Percentiles rank a stretch among this genome's conserved stretches.
Evolutionary conservation across 1,140 invertebrate species (phyloP).

Genomic region (Pollicipes pollicipes): DNA sequence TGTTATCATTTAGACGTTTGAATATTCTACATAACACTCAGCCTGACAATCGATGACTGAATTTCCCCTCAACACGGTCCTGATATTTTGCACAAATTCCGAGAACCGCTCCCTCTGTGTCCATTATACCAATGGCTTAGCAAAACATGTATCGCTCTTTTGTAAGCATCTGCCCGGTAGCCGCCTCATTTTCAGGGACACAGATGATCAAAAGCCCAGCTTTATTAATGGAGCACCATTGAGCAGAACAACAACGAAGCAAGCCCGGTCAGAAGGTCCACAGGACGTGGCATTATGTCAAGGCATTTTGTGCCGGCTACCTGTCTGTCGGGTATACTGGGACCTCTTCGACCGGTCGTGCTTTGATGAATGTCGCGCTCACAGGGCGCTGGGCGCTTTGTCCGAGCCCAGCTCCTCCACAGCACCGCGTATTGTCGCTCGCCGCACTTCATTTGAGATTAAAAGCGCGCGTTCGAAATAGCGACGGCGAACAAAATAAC

Average conservation of each 20-base stretch:
- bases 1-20: no score
- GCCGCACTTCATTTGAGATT: background rate
- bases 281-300: background rate
- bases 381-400: background rate
- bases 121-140: no score
- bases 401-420: background rate
- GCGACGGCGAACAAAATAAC: background rate
- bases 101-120: no score
- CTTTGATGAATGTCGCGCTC: background rate
- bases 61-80: no score
- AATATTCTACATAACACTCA: no score
- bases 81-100: no score
- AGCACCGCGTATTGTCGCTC: background rate
- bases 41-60: no score
- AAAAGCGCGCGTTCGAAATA: background rate
- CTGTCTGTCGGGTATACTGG: background rate
- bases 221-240: no score
- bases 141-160: no score
- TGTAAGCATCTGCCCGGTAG: no score
- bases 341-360: background rate
- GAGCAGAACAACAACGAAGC: background rate
- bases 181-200: no score
- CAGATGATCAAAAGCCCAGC: no score
- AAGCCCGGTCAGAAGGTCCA: background rate
- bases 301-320: background rate